These are phyloP conservation scores for Leptopilina myrica DNA, from an alignment of 2,888 invertebrate genomes.

Conservation along the genomic window DNA sequence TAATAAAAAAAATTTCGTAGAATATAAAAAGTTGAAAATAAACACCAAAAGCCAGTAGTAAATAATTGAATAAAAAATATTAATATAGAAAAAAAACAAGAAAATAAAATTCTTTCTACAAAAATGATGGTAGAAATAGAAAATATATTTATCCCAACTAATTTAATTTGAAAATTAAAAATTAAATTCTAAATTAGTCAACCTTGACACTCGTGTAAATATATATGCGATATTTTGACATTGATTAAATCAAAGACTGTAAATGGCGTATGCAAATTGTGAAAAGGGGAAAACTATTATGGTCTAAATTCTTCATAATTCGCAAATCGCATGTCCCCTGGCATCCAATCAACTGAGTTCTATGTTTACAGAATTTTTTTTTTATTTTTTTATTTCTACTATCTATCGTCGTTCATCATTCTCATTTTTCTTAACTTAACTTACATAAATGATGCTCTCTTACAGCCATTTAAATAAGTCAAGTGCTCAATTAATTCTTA, in stretches of 20 bases:
- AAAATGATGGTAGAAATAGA: too few species aligned
- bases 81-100: too few species aligned
- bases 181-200: too few species aligned
- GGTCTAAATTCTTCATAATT: slow-evolving; percentile 43
- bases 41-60: too few species aligned
- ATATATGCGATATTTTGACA: neutral
- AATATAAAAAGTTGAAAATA: too few species aligned
- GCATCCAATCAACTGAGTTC: slow-evolving; percentile 36
- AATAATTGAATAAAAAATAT: too few species aligned
- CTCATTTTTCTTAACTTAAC: slow-evolving; percentile 6
- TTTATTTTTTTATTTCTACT: slow-evolving; percentile 36
- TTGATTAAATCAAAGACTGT: slow-evolving; percentile 3
- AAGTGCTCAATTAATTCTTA: neutral
- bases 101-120: too few species aligned
- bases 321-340: slow-evolving; percentile 43
- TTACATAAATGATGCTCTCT: slow-evolving; percentile 5
- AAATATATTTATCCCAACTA: too few species aligned
- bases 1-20: too few species aligned
- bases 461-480: neutral
- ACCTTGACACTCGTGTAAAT: neutral
- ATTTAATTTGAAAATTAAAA: too few species aligned
- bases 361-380: slow-evolving; percentile 26
- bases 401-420: slow-evolving; percentile 10
- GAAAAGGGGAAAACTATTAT: neutral
- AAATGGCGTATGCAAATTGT: neutral